phyloP scores from a whole-genome alignment of 1,140 invertebrate genomes.

The Helicorthomorpha holstii region DNA sequence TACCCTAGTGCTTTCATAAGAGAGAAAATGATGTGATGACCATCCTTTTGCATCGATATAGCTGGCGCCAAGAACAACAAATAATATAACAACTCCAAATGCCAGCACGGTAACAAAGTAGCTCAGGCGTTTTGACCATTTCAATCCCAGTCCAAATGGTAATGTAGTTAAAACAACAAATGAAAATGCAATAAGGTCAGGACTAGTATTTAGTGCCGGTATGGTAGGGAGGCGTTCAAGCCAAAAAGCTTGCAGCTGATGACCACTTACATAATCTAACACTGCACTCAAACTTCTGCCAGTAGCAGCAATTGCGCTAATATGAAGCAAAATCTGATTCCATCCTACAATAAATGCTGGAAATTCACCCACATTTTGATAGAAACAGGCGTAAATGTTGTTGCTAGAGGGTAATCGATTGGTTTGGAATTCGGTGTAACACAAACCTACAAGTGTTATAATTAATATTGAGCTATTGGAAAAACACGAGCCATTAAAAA shows the following conservation, averaged over 20 bases:
- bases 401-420: neutral
- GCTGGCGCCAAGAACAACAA: neutral
- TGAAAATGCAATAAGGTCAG: neutral
- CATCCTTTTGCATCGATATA: slow-evolving; percentile 1
- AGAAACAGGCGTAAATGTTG: neutral
- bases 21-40: neutral
- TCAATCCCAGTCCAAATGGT: neutral
- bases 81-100: neutral
- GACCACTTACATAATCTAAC: neutral
- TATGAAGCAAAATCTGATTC: slow-evolving; percentile 5
- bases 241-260: neutral
- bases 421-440: neutral
- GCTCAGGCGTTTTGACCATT: neutral
- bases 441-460: neutral
- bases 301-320: slow-evolving; percentile 2
- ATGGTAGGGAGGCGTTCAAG: neutral
- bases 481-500: no score
- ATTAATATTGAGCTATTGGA: no score
- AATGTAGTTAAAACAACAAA: neutral
- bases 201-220: neutral
- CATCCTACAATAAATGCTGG: slow-evolving; percentile 11
- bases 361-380: slow-evolving; percentile 9
- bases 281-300: neutral
- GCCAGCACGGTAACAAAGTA: neutral
- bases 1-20: neutral